phyloP scores from a whole-genome alignment of 2,797 vertebrate genomes.

The Prunella strophiata region DNA sequence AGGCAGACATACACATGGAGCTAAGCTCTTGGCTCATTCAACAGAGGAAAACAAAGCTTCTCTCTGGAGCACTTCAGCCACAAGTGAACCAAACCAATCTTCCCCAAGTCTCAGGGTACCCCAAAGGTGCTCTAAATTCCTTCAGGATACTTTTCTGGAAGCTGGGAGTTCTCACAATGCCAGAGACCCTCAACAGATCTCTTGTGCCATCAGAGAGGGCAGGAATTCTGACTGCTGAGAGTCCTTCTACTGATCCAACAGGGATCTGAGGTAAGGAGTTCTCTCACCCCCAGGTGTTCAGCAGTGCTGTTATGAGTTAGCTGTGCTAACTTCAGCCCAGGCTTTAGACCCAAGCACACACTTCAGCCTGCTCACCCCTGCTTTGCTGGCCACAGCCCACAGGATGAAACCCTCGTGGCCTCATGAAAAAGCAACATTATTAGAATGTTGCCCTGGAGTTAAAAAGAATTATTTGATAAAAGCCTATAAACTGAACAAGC shows the following conservation, averaged over 20 bases:
- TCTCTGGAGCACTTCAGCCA: background rate
- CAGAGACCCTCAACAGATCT: background rate
- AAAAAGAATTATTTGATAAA: constrained; percentile 18
- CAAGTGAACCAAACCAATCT: background rate
- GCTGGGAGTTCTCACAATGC: background rate
- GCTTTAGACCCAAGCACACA: background rate
- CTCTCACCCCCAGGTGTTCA: background rate
- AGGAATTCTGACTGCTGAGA: background rate
- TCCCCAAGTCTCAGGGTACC: background rate
- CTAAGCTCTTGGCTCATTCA: background rate
- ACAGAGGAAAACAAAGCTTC: background rate
- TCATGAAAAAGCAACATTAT: background rate
- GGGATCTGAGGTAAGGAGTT: background rate
- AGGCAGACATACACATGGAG: fast-evolving
- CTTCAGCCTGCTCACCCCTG: background rate
- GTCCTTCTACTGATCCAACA: background rate
- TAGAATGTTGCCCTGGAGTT: background rate
- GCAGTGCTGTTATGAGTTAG: background rate
- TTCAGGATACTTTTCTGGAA: background rate
- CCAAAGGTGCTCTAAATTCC: background rate
- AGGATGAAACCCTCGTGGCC: background rate
- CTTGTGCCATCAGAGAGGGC: background rate
- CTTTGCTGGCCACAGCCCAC: background rate
- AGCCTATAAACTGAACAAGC: background rate
- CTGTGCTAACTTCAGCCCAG: background rate